Evolutionary conservation across 2,888 invertebrate species (phyloP), one percentile per base, ranked within the genome.

Genomic region (Drepana falcataria): DNA sequence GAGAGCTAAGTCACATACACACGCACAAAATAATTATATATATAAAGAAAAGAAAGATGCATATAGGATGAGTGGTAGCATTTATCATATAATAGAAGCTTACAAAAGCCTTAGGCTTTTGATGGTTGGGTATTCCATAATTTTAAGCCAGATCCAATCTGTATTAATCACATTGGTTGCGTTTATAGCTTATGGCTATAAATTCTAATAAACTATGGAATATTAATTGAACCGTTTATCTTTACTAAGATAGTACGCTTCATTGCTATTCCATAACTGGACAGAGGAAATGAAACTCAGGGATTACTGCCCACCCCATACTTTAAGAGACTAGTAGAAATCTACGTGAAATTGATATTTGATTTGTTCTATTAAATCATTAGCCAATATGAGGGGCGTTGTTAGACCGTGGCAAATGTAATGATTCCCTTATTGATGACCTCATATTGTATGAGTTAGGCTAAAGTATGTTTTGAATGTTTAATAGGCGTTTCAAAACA

Each of bases 271-370:
- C 62, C 55, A 53, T 57, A 47, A 47, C 51, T n/a, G 51, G 55
- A 60, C 65, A 60, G 62, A 71, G 73, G 69, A 69, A 59, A 64
- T 60, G 54, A 63, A 63, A 67, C 59, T 63, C 59, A 61, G 62
- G 68, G 65, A 68, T 64, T 70, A 62, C 56, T 59, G 53, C 57
- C 59, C 70, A 44, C 72, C 73, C 65, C 63, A 59, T 53, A 21
- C 55, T 57, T 61, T 55, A 61, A 60, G 63, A 65, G 68, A 66
- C 68, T 68, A 54, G 69, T 73, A 66, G 64, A 64, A 73, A 69
- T 73, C 68, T 68, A 64, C 68, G 62, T 59, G 61, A 65, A 69
- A 75, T 75, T 66, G 71, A 64, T 69, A 73, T 73, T 74, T 66
- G 65, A 70, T 71, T 66, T 64, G 57, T 58, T 63, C 55, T 9